These are phyloP conservation scores for Ondatra zibethicus DNA, from an alignment of 2,113 vertebrate species.

Conservation along the genomic window DNA sequence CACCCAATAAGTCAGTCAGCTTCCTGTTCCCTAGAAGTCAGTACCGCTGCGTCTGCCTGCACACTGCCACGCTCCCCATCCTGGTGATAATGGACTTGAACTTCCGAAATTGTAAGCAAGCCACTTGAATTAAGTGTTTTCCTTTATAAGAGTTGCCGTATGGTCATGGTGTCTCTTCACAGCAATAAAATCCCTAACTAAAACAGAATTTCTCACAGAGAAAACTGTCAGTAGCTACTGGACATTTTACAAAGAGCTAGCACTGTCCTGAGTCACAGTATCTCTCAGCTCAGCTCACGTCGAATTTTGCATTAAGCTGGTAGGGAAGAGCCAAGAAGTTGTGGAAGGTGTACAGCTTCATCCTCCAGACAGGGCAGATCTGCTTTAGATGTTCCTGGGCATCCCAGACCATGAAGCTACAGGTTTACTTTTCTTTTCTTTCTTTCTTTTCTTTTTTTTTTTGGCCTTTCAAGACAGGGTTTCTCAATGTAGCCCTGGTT, in stretches of 20 bases:
- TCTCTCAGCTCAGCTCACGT: not conserved
- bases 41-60: not conserved
- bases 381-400: not conserved
- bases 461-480: too few relatives aligned
- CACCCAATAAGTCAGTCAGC: not conserved
- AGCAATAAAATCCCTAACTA: not conserved
- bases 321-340: not conserved
- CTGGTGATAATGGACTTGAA: not conserved
- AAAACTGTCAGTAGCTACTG: not conserved
- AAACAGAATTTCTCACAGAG: not conserved
- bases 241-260: not conserved
- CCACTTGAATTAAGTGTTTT: not conserved
- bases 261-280: not conserved
- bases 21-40: not conserved
- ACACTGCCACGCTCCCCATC: not conserved
- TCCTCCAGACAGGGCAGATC: not conserved
- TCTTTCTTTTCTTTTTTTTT: too few relatives aligned
- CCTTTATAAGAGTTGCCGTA: not conserved
- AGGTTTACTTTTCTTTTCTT: not conserved
- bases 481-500: too few relatives aligned
- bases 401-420: not conserved
- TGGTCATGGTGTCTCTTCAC: not conserved
- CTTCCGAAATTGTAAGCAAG: not conserved
- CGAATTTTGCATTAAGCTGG: not conserved
- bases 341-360: not conserved